Percentiles rank a stretch among this genome's conserved stretches.
Evolutionary conservation across 2,888 invertebrate species (phyloP).

Genomic region (Aelia acuminata): DNA sequence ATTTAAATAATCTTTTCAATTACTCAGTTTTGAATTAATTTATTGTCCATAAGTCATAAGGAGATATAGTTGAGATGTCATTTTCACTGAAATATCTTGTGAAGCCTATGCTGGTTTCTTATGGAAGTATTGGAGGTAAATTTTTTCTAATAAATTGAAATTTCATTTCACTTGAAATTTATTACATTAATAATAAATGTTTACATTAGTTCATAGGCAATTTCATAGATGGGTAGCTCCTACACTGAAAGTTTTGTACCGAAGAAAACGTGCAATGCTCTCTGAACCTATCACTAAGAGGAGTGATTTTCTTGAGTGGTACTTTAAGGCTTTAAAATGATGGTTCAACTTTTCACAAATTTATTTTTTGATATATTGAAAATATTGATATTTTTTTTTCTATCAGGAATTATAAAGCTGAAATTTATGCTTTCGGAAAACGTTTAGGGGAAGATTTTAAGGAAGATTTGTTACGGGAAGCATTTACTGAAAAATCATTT

Average conservation of each 20-base stretch:
- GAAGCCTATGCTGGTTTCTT: neutral
- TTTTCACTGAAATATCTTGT: slow-evolving; percentile 9
- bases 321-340: neutral
- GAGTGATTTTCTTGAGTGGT: slow-evolving; percentile 83
- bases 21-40: neutral
- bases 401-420: slow-evolving; percentile 69
- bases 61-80: neutral
- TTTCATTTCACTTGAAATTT: too few relatives aligned
- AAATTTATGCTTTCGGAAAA: slow-evolving; percentile 87
- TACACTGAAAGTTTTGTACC: slow-evolving; percentile 76
- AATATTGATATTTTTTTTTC: neutral
- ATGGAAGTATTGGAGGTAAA: neutral
- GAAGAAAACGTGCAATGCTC: slow-evolving; percentile 74
- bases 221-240: slow-evolving; percentile 80
- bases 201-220: slow-evolving; percentile 65
- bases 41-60: neutral
- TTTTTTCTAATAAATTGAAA: neutral
- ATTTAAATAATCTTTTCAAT: neutral
- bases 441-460: slow-evolving; percentile 89
- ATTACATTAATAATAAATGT: too few relatives aligned
- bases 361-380: neutral
- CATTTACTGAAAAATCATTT: slow-evolving; percentile 85
- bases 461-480: slow-evolving; percentile 77
- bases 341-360: neutral
- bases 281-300: slow-evolving; percentile 73